A percentile compares a stretch with the other conserved stretches of the same genome.
Evolutionary conservation across 23 tunicate species (phyloP).

Genomic region (Phallusia fumigata): DNA sequence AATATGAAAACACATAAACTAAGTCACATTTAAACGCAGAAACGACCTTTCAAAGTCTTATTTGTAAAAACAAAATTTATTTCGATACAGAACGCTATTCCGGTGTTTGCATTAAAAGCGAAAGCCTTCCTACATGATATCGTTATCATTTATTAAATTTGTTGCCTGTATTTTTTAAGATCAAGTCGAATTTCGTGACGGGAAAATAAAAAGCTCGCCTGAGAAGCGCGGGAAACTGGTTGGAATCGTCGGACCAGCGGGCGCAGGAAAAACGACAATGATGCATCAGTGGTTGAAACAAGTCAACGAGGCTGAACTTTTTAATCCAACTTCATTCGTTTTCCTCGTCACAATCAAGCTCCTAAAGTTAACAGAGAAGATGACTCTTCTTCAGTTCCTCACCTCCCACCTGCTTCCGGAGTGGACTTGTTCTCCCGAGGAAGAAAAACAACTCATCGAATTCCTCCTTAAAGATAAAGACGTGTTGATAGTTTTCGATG

Average conservation of each 20-base stretch:
- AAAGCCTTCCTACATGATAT: too few relatives aligned
- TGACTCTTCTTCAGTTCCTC: not conserved
- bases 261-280: not conserved
- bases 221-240: not conserved
- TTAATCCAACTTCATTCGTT: not conserved
- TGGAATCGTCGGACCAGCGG: slow-evolving; percentile 3
- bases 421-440: not conserved
- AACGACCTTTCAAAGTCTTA: too few relatives aligned
- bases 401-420: not conserved
- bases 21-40: too few relatives aligned
- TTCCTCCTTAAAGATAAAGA: not conserved
- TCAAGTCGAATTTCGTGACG: too few relatives aligned
- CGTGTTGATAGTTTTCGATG: not conserved
- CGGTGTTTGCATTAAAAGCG: too few relatives aligned
- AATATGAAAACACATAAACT: too few relatives aligned
- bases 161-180: too few relatives aligned
- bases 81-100: too few relatives aligned
- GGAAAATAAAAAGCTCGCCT: too few relatives aligned
- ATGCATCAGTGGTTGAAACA: not conserved
- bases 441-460: not conserved
- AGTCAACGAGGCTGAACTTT: not conserved
- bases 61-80: too few relatives aligned
- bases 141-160: too few relatives aligned
- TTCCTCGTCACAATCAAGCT: not conserved
- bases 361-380: not conserved